A percentile compares a stretch with the other conserved stretches of the same genome.
Evolutionary conservation across 2,113 vertebrate species (phyloP).

Genomic region (Bufo bufo): DNA sequence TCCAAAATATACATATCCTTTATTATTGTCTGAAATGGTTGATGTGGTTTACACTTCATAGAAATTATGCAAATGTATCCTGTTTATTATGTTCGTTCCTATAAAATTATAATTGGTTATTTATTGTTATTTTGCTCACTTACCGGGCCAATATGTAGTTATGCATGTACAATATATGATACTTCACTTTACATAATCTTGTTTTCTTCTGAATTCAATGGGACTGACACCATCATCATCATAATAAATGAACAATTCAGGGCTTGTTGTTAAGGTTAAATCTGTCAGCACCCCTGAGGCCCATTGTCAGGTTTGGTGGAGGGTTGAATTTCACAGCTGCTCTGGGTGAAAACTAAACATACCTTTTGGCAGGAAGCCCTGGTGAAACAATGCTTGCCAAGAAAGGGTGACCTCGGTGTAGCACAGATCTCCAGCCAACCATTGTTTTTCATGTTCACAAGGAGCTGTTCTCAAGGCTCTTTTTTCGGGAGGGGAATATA

Average conservation of each 20-base stretch:
- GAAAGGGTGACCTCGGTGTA: slow-evolving; percentile 48
- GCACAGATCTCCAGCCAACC: slow-evolving; percentile 48
- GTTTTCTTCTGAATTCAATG: not conserved
- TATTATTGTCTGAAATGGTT: not conserved
- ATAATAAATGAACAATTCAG: slow-evolving; percentile 32
- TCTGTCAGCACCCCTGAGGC: not conserved
- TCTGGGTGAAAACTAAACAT: fast-evolving
- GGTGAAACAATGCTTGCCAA: slow-evolving; percentile 44
- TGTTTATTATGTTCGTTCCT: not conserved
- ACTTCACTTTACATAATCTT: not conserved
- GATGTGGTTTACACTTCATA: not conserved
- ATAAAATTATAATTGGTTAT: not conserved
- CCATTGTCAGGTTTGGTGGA: slow-evolving; percentile 35
- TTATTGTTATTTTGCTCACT: no score
- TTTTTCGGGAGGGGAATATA: slow-evolving; percentile 59
- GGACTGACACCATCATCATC: not conserved
- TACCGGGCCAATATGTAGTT: not conserved
- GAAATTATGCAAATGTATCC: not conserved
- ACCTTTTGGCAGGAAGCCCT: slow-evolving; percentile 55
- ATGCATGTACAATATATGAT: not conserved
- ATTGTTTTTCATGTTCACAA: slow-evolving; percentile 54
- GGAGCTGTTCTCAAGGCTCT: slow-evolving; percentile 61
- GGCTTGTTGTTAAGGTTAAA: not conserved
- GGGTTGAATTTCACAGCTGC: slow-evolving; percentile 42
- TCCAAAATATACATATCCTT: not conserved